phyloP scores from a whole-genome alignment of 2,888 invertebrate species.

The Drepanosiphum platanoidis region DNA sequence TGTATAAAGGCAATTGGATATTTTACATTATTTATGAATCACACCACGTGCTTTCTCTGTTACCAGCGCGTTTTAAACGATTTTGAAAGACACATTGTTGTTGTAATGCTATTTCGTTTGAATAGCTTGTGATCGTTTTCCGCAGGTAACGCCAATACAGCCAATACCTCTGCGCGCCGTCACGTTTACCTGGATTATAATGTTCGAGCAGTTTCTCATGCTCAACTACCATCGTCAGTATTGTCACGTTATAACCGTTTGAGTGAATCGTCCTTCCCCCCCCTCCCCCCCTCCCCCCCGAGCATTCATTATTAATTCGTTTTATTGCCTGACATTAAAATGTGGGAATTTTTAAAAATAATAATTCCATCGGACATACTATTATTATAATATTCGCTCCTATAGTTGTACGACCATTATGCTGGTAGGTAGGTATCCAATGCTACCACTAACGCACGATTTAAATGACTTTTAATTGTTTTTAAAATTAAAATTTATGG shows the following conservation, averaged over 20 bases:
- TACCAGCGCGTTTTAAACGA: background rate
- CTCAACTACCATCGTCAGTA: slow-evolving; percentile 8
- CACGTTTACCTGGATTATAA: slow-evolving; percentile 33
- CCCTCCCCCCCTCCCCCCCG: background rate
- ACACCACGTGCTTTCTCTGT: background rate
- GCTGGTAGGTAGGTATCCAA: background rate
- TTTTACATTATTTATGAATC: background rate
- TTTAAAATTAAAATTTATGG: background rate
- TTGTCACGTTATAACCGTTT: slow-evolving; percentile 35
- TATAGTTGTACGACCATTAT: too few species aligned
- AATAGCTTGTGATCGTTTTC: slow-evolving; percentile 2
- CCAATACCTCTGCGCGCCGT: background rate
- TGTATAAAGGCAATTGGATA: background rate
- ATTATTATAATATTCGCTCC: background rate
- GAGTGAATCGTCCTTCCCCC: background rate
- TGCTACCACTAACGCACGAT: too few species aligned
- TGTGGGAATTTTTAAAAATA: slow-evolving; percentile 24
- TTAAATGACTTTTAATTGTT: slow-evolving; percentile 28
- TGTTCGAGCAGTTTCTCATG: background rate
- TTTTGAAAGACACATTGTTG: slow-evolving; percentile 23
- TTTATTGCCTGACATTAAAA: slow-evolving; percentile 8
- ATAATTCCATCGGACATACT: background rate
- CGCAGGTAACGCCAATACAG: background rate
- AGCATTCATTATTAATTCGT: slow-evolving; percentile 17
- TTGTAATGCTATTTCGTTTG: slow-evolving; percentile 35